Percentiles rank a stretch among this genome's conserved stretches.
Conservation (phyloP, 2,797 vertebrate genomes). For the Coracias cyanogaster region DNA sequence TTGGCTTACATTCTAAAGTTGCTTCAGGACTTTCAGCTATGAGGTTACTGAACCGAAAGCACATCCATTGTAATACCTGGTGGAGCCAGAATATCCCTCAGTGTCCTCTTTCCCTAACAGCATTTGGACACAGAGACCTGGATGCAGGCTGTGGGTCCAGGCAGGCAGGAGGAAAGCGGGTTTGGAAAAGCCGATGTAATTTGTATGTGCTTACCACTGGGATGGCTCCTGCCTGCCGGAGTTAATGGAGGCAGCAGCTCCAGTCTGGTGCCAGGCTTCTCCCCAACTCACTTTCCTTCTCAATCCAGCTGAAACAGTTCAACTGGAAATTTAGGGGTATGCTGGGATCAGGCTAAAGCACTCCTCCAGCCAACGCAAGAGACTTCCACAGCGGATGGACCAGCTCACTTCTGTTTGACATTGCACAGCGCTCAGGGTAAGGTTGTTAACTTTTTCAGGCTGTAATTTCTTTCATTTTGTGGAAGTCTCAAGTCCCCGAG, state of each 20-base stretch:
- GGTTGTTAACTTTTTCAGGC: constrained; percentile 42
- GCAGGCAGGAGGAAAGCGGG: neutral
- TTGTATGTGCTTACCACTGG: neutral
- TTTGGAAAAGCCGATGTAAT: neutral
- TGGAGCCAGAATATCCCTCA: neutral
- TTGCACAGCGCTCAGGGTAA: neutral
- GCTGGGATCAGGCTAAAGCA: neutral
- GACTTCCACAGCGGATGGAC: neutral
- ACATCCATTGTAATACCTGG: rapidly evolving
- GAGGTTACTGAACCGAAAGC: neutral
- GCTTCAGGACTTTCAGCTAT: neutral
- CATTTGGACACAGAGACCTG: neutral
- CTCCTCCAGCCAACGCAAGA: neutral
- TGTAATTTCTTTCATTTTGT: constrained; percentile 39
- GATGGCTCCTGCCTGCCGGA: neutral
- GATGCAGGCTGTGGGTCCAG: neutral
- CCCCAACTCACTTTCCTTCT: neutral
- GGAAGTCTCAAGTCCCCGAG: constrained; percentile 45
- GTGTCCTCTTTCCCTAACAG: neutral
- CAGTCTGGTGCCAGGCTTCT: neutral
- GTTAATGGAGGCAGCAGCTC: neutral
- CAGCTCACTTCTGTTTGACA: neutral
- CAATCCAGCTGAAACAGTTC: neutral
- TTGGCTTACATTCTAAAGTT: neutral
- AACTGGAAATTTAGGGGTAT: neutral